These are phyloP conservation scores for Setophaga kirtlandii DNA, from an alignment of 2,113 vertebrate genomes.

Conservation along the genomic window DNA sequence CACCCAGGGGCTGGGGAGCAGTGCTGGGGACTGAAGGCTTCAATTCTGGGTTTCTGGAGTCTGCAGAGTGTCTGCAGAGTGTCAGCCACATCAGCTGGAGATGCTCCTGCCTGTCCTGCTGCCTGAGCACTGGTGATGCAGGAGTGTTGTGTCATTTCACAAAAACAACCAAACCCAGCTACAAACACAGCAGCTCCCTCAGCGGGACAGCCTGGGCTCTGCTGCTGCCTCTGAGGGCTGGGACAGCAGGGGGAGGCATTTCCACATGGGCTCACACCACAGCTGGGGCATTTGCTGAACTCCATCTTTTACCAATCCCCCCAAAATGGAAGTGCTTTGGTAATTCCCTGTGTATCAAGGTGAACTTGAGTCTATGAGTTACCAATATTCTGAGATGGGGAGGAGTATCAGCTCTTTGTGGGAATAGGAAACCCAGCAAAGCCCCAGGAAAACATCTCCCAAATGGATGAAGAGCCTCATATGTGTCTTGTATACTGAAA, in stretches of 20 bases:
- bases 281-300: neutral
- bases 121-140: neutral
- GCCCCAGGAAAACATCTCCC: neutral
- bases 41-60: neutral
- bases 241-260: neutral
- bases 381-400: neutral
- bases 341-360: neutral
- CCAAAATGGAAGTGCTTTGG: neutral
- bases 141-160: neutral
- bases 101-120: neutral
- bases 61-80: neutral
- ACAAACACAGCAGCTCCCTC: neutral
- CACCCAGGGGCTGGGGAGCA: neutral
- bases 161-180: neutral
- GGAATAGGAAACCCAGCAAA: neutral
- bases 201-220: neutral
- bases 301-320: neutral
- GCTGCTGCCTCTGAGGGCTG: neutral
- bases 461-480: neutral
- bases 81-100: neutral
- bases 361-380: neutral
- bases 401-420: neutral
- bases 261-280: rapidly evolving
- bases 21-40: neutral
- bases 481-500: rapidly evolving